These are phyloP conservation scores for Callaeas wilsoni DNA, from an alignment of 2,113 vertebrate genomes.

Conservation along the genomic window DNA sequence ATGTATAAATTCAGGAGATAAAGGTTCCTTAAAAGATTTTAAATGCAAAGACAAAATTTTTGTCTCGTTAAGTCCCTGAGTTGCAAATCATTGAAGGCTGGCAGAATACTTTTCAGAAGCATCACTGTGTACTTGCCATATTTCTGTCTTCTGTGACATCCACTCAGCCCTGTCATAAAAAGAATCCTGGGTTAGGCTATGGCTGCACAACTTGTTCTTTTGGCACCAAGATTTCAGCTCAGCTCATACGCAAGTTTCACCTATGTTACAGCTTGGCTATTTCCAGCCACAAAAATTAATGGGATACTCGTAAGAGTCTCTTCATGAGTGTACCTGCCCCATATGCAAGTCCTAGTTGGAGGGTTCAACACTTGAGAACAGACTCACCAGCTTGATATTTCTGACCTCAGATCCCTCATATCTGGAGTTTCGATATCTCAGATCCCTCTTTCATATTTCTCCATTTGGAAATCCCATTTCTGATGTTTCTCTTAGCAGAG, in stretches of 20 bases:
- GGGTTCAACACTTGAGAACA: background rate
- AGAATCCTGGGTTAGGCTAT: background rate
- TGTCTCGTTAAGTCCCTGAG: rapidly evolving
- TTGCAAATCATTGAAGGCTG: background rate
- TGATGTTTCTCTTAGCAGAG: background rate
- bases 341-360: background rate
- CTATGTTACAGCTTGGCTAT: background rate
- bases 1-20: background rate
- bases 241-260: rapidly evolving
- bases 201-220: background rate
- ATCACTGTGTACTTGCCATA: background rate
- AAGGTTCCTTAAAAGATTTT: background rate
- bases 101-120: background rate
- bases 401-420: background rate
- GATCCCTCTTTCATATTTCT: background rate
- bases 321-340: background rate
- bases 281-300: background rate
- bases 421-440: background rate
- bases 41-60: background rate
- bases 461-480: background rate
- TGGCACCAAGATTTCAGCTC: background rate
- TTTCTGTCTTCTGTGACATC: background rate
- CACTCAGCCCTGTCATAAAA: background rate
- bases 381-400: background rate
- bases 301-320: background rate